phyloP scores from a whole-genome alignment of 2,113 vertebrate species.

The Ophiodon elongatus region DNA sequence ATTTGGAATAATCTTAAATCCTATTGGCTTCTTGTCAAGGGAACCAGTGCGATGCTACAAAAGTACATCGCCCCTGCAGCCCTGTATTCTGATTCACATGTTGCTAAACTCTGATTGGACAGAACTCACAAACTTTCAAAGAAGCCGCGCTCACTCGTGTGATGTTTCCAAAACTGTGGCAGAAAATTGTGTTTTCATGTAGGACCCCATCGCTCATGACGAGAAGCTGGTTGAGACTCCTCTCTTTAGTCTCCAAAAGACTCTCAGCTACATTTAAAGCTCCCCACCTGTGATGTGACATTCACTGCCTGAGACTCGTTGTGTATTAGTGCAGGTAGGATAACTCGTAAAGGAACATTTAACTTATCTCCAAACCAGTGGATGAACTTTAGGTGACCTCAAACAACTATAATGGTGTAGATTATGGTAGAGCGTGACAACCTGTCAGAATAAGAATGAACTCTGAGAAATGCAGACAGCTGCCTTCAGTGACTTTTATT shows the following conservation, averaged over 20 bases:
- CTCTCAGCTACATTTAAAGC: slow-evolving; percentile 25
- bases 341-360: background rate
- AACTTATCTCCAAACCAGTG: slow-evolving; percentile 15
- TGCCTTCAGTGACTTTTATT: background rate
- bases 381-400: slow-evolving; percentile 31
- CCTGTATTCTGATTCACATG: too few relatives aligned
- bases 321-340: background rate
- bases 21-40: too few relatives aligned
- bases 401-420: background rate
- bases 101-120: too few relatives aligned
- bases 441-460: slow-evolving; percentile 5
- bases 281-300: slow-evolving; percentile 1
- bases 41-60: too few relatives aligned
- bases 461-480: slow-evolving; percentile 22
- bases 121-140: too few relatives aligned
- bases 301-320: background rate
- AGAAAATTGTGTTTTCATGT: background rate
- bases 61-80: too few relatives aligned
- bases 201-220: background rate
- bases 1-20: too few relatives aligned
- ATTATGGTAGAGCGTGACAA: slow-evolving; percentile 23
- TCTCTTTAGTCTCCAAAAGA: background rate
- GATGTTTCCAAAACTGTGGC: background rate
- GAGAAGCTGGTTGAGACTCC: background rate
- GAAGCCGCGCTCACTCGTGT: too few relatives aligned